Percentiles rank a stretch among this genome's conserved stretches.
These are phyloP conservation scores for Glareola pratincola DNA, from an alignment of 2,113 vertebrate species.

Conservation along the genomic window DNA sequence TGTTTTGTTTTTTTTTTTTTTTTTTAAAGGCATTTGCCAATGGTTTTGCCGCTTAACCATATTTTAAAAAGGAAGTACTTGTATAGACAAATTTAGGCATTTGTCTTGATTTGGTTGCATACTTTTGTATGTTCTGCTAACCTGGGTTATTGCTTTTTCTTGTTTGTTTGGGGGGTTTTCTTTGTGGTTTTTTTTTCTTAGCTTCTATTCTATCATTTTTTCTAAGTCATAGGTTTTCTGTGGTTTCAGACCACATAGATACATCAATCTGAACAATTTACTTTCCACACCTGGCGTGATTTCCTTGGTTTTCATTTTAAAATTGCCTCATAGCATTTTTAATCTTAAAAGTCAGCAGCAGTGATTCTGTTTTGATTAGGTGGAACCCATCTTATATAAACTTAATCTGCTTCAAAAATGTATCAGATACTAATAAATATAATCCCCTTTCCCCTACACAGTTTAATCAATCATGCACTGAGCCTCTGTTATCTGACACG, in stretches of 20 bases:
- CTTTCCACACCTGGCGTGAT: background rate
- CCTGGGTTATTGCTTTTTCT: background rate
- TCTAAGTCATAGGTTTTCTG: background rate
- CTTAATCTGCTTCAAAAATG: conserved; percentile 2
- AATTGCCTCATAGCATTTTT: background rate
- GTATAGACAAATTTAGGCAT: background rate
- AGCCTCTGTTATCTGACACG: background rate
- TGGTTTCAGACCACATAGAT: background rate
- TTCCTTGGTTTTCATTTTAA: conserved; percentile 30
- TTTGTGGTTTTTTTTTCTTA: background rate
- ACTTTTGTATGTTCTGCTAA: background rate
- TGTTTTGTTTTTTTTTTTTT: background rate
- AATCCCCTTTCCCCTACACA: background rate
- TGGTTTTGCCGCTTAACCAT: background rate
- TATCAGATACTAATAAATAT: conserved; percentile 1
- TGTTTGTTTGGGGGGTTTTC: too few relatives aligned
- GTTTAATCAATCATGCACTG: background rate
- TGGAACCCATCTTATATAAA: background rate
- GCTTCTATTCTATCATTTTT: background rate
- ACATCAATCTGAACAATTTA: background rate
- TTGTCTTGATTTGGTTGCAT: background rate
- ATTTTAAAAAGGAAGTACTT: background rate
- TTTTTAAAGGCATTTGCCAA: background rate
- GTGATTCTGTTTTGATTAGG: conserved; percentile 30
- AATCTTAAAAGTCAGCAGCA: conserved; percentile 18